Evolutionary conservation across 2,113 vertebrate genomes (phyloP).

Genomic region (Plecotus auritus): DNA sequence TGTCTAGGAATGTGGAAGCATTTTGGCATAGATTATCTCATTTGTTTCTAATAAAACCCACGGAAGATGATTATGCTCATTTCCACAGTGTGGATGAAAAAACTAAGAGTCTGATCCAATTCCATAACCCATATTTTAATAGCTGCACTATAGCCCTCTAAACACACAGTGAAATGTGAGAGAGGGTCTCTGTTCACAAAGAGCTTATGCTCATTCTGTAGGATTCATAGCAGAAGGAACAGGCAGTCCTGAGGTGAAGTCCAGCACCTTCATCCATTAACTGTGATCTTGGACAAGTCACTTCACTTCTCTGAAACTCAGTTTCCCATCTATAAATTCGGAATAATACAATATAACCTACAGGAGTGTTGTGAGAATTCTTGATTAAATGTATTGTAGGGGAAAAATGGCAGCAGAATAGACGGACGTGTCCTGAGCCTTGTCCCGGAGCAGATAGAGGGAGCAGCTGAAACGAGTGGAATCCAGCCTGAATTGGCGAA

Average conservation of each 20-base stretch:
- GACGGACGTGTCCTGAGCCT: too few relatives aligned
- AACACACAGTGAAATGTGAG: not conserved
- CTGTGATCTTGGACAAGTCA: not conserved
- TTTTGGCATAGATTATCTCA: not conserved
- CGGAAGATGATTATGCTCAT: not conserved
- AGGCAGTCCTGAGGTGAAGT: not conserved
- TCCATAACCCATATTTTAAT: not conserved
- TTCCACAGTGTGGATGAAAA: not conserved
- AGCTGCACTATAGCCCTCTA: not conserved
- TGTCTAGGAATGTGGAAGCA: not conserved
- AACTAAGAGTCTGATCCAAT: not conserved
- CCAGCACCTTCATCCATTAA: not conserved
- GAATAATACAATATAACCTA: too few relatives aligned
- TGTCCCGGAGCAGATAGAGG: too few relatives aligned
- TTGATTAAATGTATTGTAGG: not conserved
- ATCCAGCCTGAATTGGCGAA: too few relatives aligned
- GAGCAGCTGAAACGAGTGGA: too few relatives aligned
- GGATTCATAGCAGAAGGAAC: not conserved
- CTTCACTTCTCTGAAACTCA: not conserved
- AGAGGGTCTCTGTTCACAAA: not conserved
- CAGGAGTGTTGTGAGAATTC: not conserved
- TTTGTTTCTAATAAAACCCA: not conserved
- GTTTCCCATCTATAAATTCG: not conserved
- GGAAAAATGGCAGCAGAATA: too few relatives aligned
- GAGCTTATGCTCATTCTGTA: fast-evolving